phyloP scores from a whole-genome alignment of 2,888 invertebrate species.

The Drosophila merina region DNA sequence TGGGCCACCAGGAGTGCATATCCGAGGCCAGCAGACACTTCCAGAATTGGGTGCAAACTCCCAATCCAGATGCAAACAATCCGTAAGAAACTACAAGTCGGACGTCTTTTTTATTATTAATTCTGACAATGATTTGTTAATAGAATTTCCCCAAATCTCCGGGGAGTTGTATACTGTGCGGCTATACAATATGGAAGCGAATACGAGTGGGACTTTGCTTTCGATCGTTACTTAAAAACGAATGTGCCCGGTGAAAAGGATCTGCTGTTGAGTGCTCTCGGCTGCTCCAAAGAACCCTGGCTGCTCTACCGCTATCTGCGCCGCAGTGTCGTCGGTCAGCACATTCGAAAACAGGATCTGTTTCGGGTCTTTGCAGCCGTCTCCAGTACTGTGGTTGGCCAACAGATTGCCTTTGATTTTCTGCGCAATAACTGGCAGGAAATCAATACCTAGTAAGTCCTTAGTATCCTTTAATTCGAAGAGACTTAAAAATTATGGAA shows the following conservation, averaged over 20 bases:
- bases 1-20: constrained; percentile 90
- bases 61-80: constrained; percentile 90
- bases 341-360: constrained; percentile 93
- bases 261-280: constrained; percentile 90
- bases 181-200: constrained; percentile 93
- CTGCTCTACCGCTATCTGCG: constrained; percentile 89
- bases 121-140: constrained; percentile 22
- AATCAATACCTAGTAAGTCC: constrained; percentile 89
- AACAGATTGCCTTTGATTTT: constrained; percentile 92
- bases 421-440: constrained; percentile 90
- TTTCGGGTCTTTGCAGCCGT: constrained; percentile 91
- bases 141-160: constrained; percentile 93
- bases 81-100: constrained; percentile 86
- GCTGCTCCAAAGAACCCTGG: constrained; percentile 93
- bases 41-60: constrained; percentile 89
- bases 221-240: constrained; percentile 90
- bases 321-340: constrained; percentile 89
- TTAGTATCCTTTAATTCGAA: background rate
- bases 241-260: constrained; percentile 93
- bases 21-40: constrained; percentile 89
- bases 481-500: background rate
- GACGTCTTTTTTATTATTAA: background rate
- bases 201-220: constrained; percentile 95
- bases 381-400: constrained; percentile 90
- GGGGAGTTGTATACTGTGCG: constrained; percentile 93